Evolutionary conservation across 2,888 invertebrate species (phyloP).

Genomic region (Himalopsyche anomala): DNA sequence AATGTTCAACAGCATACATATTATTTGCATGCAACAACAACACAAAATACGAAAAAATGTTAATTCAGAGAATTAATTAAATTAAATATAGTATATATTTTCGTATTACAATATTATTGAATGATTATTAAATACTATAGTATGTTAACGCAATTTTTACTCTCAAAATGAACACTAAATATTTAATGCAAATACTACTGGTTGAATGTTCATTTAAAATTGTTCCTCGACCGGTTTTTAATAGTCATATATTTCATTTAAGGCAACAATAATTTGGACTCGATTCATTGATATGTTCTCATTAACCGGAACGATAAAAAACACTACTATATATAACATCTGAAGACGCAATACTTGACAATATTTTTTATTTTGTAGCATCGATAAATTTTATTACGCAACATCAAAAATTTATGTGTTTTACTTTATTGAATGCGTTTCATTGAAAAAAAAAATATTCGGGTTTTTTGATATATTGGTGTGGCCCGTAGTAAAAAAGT

Average conservation of each 20-base stretch:
- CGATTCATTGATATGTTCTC: not conserved
- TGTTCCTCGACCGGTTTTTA: not conserved
- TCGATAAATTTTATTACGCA: not conserved
- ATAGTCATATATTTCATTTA: not conserved
- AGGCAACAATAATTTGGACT: not conserved
- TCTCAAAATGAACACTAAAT: not conserved
- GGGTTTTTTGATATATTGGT: too few species aligned
- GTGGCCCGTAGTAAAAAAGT: too few species aligned
- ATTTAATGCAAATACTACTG: not conserved
- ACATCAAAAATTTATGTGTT: too few species aligned
- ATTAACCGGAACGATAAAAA: not conserved
- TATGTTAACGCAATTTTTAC: not conserved
- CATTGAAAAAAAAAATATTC: too few species aligned
- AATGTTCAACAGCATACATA: too few species aligned
- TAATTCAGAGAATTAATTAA: too few species aligned
- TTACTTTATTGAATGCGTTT: too few species aligned
- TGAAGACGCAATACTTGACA: not conserved
- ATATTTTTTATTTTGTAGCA: not conserved
- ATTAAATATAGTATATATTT: too few species aligned
- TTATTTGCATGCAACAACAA: too few species aligned
- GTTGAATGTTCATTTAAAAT: not conserved
- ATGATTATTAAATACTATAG: not conserved
- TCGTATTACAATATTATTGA: not conserved
- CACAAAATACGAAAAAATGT: too few species aligned
- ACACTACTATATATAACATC: not conserved